Conservation (phyloP, 2,113 vertebrate genomes). For the Anolis sagrei region DNA sequence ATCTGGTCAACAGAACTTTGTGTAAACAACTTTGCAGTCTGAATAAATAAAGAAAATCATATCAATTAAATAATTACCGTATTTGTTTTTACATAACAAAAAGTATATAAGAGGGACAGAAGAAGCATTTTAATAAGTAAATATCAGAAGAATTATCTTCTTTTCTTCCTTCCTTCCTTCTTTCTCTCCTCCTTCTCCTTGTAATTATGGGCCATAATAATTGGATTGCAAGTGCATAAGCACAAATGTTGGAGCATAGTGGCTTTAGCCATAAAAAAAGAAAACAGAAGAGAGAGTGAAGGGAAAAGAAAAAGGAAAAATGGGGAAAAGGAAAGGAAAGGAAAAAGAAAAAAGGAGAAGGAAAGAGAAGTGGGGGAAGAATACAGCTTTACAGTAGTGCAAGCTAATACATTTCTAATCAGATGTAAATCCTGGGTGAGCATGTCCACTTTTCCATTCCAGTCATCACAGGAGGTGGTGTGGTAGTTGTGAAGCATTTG, state of each 20-base stretch:
- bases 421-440: not conserved
- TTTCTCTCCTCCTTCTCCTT: slow-evolving; percentile 49
- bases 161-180: slow-evolving; percentile 35
- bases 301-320: not conserved
- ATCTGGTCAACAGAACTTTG: slow-evolving; percentile 70
- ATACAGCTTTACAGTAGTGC: not conserved
- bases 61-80: slow-evolving; percentile 76
- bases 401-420: not conserved
- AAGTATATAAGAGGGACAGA: slow-evolving; percentile 54
- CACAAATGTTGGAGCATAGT: not conserved
- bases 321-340: not conserved
- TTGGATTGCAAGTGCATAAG: not conserved
- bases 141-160: slow-evolving; percentile 45
- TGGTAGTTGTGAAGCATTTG: not conserved
- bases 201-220: slow-evolving; percentile 51
- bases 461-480: not conserved
- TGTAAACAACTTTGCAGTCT: slow-evolving; percentile 77
- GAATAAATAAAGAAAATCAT: slow-evolving; percentile 80
- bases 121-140: slow-evolving; percentile 76
- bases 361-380: not conserved
- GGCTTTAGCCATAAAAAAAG: not conserved
- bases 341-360: too few relatives aligned
- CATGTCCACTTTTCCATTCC: slow-evolving; percentile 18
- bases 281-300: too few relatives aligned
- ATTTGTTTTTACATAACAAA: slow-evolving; percentile 60